Evolutionary conservation across 2,113 vertebrate species (phyloP).

Genomic region (Castor canadensis): DNA sequence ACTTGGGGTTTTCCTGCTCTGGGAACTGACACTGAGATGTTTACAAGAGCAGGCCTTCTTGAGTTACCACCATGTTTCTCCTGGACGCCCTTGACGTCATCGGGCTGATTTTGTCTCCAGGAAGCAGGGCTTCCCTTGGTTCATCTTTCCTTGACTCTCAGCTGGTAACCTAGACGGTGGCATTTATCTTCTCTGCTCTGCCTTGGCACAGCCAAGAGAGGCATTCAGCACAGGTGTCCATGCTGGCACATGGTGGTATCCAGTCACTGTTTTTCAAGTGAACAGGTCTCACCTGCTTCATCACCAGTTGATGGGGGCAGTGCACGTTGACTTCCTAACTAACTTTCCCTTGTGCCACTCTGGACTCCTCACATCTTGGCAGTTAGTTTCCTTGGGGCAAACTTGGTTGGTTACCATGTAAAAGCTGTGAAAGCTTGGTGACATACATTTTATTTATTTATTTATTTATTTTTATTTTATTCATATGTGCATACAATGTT

Average conservation of each 20-base stretch:
- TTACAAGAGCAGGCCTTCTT: conserved; percentile 23
- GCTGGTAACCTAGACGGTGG: not conserved
- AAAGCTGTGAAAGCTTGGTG: not conserved
- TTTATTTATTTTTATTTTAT: too few species aligned
- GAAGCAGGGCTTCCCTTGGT: not conserved
- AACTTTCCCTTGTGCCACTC: fast-evolving
- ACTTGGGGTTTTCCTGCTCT: not conserved
- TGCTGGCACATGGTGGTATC: not conserved
- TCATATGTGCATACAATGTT: too few species aligned
- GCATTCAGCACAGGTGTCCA: not conserved
- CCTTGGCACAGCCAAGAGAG: not conserved
- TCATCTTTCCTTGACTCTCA: conserved; percentile 34
- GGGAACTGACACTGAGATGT: conserved; percentile 2
- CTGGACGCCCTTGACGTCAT: conserved; percentile 15
- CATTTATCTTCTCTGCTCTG: not conserved
- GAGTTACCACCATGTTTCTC: conserved; percentile 31
- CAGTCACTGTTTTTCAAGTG: not conserved
- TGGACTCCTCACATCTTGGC: not conserved
- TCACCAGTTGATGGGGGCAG: not conserved
- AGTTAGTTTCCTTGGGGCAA: not conserved
- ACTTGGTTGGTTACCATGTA: not conserved
- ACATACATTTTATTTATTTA: too few species aligned
- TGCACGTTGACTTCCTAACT: fast-evolving
- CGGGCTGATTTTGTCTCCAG: conserved; percentile 27
- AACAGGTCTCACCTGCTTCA: not conserved